These are phyloP conservation scores for Scaptomyza cyrtandrae DNA, from an alignment of 2,888 invertebrate species.

Conservation along the genomic window DNA sequence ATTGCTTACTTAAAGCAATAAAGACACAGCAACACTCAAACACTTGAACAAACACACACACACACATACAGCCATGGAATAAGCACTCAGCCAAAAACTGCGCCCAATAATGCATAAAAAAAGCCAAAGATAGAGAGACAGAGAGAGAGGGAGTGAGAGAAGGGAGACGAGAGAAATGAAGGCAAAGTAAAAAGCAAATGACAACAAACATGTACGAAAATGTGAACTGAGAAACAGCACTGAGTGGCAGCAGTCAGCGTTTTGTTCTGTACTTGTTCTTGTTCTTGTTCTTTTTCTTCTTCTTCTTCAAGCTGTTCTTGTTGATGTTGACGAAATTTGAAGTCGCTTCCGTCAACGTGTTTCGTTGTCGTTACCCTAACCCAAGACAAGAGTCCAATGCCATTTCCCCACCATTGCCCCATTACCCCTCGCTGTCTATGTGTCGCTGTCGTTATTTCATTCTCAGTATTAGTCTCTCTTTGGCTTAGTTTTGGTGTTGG, in stretches of 20 bases:
- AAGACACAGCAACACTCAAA: slow-evolving; percentile 59
- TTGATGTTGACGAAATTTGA: slow-evolving; percentile 45
- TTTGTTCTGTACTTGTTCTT: slow-evolving; percentile 15
- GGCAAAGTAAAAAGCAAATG: slow-evolving; percentile 59
- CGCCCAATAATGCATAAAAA: slow-evolving; percentile 44
- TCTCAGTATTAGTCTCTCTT: slow-evolving; percentile 31
- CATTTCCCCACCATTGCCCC: slow-evolving; percentile 18
- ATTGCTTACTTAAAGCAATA: slow-evolving; percentile 79
- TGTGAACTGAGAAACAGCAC: slow-evolving; percentile 22
- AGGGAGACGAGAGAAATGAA: slow-evolving; percentile 29
- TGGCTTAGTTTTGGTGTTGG: slow-evolving; percentile 42
- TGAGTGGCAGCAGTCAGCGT: slow-evolving; percentile 14
- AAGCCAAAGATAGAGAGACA: slow-evolving; percentile 4
- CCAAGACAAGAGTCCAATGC: slow-evolving; percentile 29
- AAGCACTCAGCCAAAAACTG: slow-evolving; percentile 60
- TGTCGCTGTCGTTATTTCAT: slow-evolving; percentile 2
- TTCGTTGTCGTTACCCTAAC: slow-evolving; percentile 21
- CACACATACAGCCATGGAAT: slow-evolving; percentile 24
- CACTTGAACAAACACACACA: slow-evolving; percentile 28
- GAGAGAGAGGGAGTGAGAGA: neutral
- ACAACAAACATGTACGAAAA: slow-evolving; percentile 42
- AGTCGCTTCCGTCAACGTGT: slow-evolving; percentile 42
- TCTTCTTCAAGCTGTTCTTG: slow-evolving; percentile 12
- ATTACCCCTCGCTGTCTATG: neutral
- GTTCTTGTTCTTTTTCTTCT: slow-evolving; percentile 7